phyloP scores from a whole-genome alignment of 2,113 vertebrate species.

The Apodemus speciosus region DNA sequence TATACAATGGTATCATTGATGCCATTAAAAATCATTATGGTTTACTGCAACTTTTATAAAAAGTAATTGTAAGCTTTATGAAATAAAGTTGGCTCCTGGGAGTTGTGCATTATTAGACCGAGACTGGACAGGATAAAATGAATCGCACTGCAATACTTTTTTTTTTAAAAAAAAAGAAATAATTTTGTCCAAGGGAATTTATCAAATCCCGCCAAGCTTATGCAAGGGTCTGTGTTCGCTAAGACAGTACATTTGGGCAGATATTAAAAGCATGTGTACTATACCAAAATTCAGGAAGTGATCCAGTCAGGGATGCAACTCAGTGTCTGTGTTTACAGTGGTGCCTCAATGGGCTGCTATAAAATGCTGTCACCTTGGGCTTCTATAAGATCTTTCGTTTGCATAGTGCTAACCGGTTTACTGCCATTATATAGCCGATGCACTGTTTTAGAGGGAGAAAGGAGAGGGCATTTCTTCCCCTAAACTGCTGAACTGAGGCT shows the following conservation, averaged over 20 bases:
- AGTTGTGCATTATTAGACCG: slow-evolving; percentile 54
- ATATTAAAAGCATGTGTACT: slow-evolving; percentile 37
- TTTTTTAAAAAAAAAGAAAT: slow-evolving; percentile 73
- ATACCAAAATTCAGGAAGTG: slow-evolving; percentile 43
- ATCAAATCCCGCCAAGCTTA: slow-evolving; percentile 58
- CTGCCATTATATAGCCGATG: slow-evolving; percentile 11
- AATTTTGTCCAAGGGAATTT: slow-evolving; percentile 64
- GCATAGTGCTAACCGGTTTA: slow-evolving; percentile 59
- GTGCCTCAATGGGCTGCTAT: slow-evolving; percentile 57
- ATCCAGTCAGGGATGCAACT: slow-evolving; percentile 31
- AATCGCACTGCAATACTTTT: slow-evolving; percentile 65
- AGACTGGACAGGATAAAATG: slow-evolving; percentile 66
- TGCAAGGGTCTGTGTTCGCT: slow-evolving; percentile 62
- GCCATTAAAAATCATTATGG: slow-evolving; percentile 78
- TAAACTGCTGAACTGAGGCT: slow-evolving; percentile 37
- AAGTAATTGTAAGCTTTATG: slow-evolving; percentile 70
- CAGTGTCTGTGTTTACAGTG: slow-evolving; percentile 58
- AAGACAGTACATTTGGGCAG: slow-evolving; percentile 46
- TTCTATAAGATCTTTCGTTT: slow-evolving; percentile 67
- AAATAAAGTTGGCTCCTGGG: slow-evolving; percentile 69
- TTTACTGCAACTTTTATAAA: slow-evolving; percentile 76
- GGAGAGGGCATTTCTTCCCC: background rate
- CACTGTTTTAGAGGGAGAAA: slow-evolving; percentile 46
- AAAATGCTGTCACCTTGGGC: slow-evolving; percentile 64
- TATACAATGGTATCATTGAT: slow-evolving; percentile 70